Evolutionary conservation across 2,797 vertebrate species (phyloP), one percentile per base, ranked within the genome.

Genomic region (Gymnoscopelus braueri): DNA sequence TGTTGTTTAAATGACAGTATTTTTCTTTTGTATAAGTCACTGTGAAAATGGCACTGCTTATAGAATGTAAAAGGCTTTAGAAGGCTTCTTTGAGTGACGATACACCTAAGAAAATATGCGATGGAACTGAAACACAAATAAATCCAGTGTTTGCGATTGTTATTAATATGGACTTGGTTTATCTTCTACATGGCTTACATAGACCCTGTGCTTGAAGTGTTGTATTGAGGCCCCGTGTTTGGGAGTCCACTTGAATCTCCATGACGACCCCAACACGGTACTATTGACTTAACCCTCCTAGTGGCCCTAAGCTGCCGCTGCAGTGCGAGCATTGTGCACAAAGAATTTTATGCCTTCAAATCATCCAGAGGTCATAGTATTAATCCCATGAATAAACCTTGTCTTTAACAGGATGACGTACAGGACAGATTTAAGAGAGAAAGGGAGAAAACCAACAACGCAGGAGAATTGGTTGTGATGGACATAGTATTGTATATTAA

Each of bases 281-380:
- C 85, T 91, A 79, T 91, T 92, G 90, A 91, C 88, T 91, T 91
- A 89, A 91, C 91, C 90, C 89, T 90, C 88, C 86, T 87, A 84
- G 87, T 87, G 92, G 91, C 79, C 85, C 79, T 88, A 86, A 85
- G 74, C 79, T 66, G 78, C 84, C 73, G 76, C 44, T 76, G 62
- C 88, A 82, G 86, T 81, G 86, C 85, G 87, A 84, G 83, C 79
- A 82, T 85, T 86, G 85, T 89, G 82, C 81, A 67, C 65, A 8
- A 71, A 69, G 81, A 78, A 58, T 85, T 84, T 77, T 81, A 71
- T 83, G 79, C 73, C 84, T 88, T 83, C 79, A 89, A 84, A 91
- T 90, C 88, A 91, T 89, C 80, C 73, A 92, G 92, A 94, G 93
- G 92, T 93, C 91, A 92, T 79, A 85, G 85, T 87, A 90, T 90